Evolutionary conservation across 2,888 invertebrate species (phyloP).

Genomic region (Ecliptopera silaceata): DNA sequence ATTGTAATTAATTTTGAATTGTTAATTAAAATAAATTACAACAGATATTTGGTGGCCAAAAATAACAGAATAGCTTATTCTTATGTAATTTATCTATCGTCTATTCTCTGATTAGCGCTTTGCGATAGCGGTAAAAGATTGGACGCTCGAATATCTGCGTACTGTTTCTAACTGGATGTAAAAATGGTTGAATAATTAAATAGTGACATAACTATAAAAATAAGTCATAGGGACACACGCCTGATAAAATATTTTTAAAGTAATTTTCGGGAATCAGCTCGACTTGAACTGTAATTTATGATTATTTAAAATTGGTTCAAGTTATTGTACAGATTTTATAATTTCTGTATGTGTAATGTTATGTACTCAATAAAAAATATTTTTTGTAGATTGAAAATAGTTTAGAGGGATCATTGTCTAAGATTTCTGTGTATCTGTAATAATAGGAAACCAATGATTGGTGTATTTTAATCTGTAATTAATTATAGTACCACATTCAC

Average conservation of each 20-base stretch:
- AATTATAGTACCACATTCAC: background rate
- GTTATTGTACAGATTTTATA: constrained; percentile 12
- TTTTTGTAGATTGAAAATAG: background rate
- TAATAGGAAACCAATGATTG: background rate
- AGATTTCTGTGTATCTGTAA: constrained; percentile 8
- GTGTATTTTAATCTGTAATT: constrained; percentile 7
- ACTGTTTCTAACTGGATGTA: background rate
- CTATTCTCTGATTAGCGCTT: background rate
- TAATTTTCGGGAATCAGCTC: constrained; percentile 1
- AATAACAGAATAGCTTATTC: no score
- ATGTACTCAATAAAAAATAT: constrained; percentile 10
- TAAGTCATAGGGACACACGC: background rate
- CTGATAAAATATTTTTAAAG: background rate
- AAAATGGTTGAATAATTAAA: background rate
- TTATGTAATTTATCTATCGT: no score
- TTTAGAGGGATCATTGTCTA: constrained; percentile 5
- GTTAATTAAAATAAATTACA: no score
- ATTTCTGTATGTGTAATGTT: constrained; percentile 4
- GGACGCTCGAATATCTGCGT: background rate
- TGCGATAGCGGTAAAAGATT: background rate
- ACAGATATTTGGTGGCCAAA: background rate
- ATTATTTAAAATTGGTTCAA: constrained; percentile 7
- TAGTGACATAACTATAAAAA: background rate
- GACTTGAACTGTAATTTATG: background rate
- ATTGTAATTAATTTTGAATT: no score